phyloP scores from a whole-genome alignment of 2,888 invertebrate genomes.

The Ctena decussata region DNA sequence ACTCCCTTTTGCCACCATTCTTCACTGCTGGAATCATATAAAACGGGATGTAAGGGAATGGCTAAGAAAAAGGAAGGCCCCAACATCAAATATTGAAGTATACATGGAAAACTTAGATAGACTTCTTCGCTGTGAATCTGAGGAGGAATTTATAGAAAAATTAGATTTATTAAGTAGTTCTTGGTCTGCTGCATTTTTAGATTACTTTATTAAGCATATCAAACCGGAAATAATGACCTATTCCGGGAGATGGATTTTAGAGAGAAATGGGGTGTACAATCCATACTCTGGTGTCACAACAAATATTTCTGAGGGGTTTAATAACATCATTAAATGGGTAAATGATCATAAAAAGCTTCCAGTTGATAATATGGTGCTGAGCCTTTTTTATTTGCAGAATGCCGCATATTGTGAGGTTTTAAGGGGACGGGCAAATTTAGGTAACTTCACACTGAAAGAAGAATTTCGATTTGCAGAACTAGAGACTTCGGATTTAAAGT shows the following conservation, averaged over 20 bases:
- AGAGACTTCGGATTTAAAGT: background rate
- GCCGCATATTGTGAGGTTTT: background rate
- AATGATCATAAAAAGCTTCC: constrained; percentile 26
- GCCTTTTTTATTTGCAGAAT: constrained; percentile 26
- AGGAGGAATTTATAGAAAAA: background rate
- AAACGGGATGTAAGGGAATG: constrained; percentile 1
- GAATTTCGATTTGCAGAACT: background rate
- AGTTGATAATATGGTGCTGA: constrained; percentile 23
- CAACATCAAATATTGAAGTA: background rate
- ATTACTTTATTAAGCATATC: background rate
- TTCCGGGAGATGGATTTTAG: constrained; percentile 19
- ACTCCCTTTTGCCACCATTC: background rate
- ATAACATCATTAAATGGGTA: constrained; percentile 21
- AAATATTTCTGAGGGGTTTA: constrained; percentile 37
- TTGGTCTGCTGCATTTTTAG: background rate
- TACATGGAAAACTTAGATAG: constrained; percentile 8
- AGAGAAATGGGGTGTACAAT: constrained; percentile 5
- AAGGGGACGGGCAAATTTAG: background rate
- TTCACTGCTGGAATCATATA: constrained; percentile 11
- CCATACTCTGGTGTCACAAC: constrained; percentile 38
- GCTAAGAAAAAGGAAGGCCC: background rate
- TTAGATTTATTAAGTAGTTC: background rate
- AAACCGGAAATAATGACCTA: background rate
- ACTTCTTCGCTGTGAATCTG: background rate
- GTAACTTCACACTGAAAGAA: background rate